Evolutionary conservation across 2,113 vertebrate genomes (phyloP), one percentile per base, ranked within the genome.

Genomic region (Boulengeromyrus knoepffleri): DNA sequence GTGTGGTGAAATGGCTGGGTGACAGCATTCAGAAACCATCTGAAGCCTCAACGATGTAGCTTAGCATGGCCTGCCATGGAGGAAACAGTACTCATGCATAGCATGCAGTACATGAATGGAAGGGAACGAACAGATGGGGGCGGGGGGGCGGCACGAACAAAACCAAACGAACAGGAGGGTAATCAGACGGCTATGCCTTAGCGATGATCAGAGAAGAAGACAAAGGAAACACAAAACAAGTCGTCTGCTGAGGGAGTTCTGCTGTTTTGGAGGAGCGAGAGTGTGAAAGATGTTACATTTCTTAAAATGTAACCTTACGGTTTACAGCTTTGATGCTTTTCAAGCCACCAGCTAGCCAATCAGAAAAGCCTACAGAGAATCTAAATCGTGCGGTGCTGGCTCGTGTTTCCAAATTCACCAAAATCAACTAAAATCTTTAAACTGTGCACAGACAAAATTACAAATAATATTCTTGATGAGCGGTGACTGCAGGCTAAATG

Each of bases 211-310:
- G 90, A 95, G 92, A 90, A 91, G 87, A 88, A 93, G 90, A 94
- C 24, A 80, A 85, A 84, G 36, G 3, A 46, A 27, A 94, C 94
- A 93, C 95, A 92, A 90, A 13, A 93, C 85, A 66, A 94, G 50
- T 17, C 92, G 93, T 95, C 94, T 95, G 95, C 94, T 93, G 93
- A 62, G 94, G 91, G 86, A 95, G 96, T 93, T 56, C 52, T 53
- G 94, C 95, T 93, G 92, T 93, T 47, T 89, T 93, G 94, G 6
- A 95, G 94, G 5, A 95, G 94, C 93, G 91, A 96, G 96, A 97
- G 97, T 97, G 97, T 97, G 97, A 97, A 97, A 97, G 97, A 96
- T 97, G 96, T 95, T 95, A 92, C 92, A 90, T 92, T 94, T 95
- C 50, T 88, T 95, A 94, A 93, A 95, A 94, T 92, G 94, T 90